Evolutionary conservation across 1,140 invertebrate species (phyloP).

Genomic region (Diploscapter pachys): DNA sequence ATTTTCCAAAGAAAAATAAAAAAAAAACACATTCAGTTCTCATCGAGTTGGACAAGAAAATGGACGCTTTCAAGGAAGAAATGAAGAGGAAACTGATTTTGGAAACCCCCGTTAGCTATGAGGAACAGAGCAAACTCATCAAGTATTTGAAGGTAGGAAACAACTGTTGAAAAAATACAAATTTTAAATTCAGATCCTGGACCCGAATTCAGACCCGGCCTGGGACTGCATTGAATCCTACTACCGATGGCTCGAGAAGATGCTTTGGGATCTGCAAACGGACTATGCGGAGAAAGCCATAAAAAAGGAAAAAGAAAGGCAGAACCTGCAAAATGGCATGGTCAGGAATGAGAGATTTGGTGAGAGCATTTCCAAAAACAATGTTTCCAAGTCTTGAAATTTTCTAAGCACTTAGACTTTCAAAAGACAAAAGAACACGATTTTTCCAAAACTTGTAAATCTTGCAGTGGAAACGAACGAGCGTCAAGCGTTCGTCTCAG

Average conservation of each 20-base stretch:
- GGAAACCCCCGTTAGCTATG: constrained; percentile 79
- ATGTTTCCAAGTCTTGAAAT: too few relatives aligned
- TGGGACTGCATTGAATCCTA: constrained; percentile 57
- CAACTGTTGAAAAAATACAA: neutral
- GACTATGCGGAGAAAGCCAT: constrained; percentile 29
- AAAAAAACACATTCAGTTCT: constrained; percentile 42
- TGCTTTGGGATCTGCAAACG: constrained; percentile 53
- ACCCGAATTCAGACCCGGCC: constrained; percentile 54
- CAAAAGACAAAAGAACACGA: too few relatives aligned
- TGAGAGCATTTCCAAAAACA: too few relatives aligned
- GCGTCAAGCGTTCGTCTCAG: constrained; percentile 47
- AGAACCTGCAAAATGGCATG: too few relatives aligned
- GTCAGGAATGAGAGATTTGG: too few relatives aligned
- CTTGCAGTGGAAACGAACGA: constrained; percentile 29
- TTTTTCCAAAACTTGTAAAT: too few relatives aligned
- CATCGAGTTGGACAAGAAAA: constrained; percentile 82
- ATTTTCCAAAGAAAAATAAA: neutral
- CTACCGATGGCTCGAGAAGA: constrained; percentile 53
- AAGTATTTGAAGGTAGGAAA: constrained; percentile 50
- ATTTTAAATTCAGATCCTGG: constrained; percentile 42
- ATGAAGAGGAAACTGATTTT: constrained; percentile 72
- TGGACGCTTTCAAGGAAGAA: constrained; percentile 75
- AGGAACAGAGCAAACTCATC: constrained; percentile 88
- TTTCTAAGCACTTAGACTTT: too few relatives aligned
- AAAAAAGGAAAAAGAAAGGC: neutral